Percentiles rank a stretch among this genome's conserved stretches.
Evolutionary conservation across 1,140 invertebrate genomes (phyloP).

Genomic region (Oncopodura yosiiana): DNA sequence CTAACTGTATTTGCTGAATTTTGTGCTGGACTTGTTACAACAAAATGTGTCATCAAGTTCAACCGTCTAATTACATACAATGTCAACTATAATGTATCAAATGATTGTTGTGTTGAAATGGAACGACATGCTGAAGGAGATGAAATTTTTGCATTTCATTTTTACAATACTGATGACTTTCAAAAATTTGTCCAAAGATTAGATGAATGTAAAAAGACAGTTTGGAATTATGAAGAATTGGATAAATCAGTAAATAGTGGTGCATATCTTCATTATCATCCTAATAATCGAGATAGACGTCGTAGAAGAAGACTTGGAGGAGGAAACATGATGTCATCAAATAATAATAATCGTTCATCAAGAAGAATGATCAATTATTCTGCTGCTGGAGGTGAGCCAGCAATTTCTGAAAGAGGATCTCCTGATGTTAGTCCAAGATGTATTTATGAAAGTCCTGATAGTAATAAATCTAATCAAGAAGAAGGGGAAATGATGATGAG

Average conservation of each 20-base stretch:
- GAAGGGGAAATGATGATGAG: no score
- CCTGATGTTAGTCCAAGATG: no score
- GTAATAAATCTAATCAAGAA: no score
- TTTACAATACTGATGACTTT: background rate
- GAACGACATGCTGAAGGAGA: background rate
- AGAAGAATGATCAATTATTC: no score
- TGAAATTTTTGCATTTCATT: background rate
- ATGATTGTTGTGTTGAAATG: background rate
- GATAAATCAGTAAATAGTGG: no score
- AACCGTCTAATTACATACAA: background rate
- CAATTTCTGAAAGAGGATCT: no score
- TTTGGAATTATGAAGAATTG: background rate
- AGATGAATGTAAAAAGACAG: background rate
- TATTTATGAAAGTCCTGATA: no score
- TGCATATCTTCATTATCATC: no score
- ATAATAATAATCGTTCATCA: background rate
- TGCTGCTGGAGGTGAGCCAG: no score
- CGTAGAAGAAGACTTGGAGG: no score
- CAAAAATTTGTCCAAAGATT: background rate
- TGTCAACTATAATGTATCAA: background rate
- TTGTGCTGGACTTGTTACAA: background rate
- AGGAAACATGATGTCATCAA: no score
- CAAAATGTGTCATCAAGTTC: background rate
- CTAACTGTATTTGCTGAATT: background rate
- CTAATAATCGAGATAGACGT: no score